Percentiles rank a stretch among this genome's conserved stretches.
Conservation (phyloP, 2,888 invertebrate species). For the Dichetophora obliterata region DNA sequence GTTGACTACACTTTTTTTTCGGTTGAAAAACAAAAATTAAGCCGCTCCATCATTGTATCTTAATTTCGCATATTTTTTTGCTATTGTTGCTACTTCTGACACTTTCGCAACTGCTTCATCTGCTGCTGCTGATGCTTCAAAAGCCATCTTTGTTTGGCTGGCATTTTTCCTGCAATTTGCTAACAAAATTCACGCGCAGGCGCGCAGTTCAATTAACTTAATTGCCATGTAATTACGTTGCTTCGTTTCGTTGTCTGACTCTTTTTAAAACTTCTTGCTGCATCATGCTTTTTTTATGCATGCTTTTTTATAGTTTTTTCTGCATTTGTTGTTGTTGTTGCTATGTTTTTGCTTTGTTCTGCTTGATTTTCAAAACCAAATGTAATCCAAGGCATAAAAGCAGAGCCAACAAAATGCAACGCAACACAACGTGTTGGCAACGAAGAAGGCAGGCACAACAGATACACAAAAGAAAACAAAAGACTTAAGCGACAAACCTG, state of each 20-base stretch:
- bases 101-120: neutral
- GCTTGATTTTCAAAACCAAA: neutral
- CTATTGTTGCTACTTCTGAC: conserved; percentile 7
- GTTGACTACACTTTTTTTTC: neutral
- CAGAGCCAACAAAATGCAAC: neutral
- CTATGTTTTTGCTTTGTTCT: neutral
- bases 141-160: too few species aligned
- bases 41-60: neutral
- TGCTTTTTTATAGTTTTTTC: too few species aligned
- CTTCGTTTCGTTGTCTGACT: conserved; percentile 13
- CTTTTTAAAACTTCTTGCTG: neutral
- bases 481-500: conserved; percentile 63
- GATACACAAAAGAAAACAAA: conserved; percentile 51
- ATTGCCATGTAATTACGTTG: conserved; percentile 67
- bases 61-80: neutral
- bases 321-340: neutral
- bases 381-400: neutral
- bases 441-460: neutral
- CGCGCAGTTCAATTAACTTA: conserved; percentile 68
- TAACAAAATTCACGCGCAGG: conserved; percentile 47
- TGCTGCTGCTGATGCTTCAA: neutral
- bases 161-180: conserved; percentile 11
- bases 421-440: neutral
- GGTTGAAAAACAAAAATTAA: neutral
- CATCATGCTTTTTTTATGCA: neutral